phyloP scores from a whole-genome alignment of 2,797 vertebrate genomes.

The Hapalemur alaotrensis region DNA sequence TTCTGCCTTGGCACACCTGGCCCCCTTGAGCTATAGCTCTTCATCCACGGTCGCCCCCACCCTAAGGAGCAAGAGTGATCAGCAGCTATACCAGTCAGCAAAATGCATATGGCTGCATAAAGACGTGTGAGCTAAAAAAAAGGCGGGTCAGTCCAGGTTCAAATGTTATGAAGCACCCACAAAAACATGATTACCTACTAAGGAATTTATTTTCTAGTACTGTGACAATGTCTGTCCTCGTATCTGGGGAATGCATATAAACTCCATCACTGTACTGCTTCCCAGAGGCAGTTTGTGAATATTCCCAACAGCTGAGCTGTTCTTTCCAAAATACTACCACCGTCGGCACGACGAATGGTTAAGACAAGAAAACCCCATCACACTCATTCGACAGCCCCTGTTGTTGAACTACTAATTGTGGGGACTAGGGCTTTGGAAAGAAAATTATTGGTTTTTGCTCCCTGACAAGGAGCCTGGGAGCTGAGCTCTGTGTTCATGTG shows the following conservation, averaged over 20 bases:
- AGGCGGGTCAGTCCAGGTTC: background rate
- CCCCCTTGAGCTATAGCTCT: background rate
- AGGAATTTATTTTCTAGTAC: background rate
- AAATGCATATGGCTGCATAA: background rate
- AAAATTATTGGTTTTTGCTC: background rate
- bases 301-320: background rate
- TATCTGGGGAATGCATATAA: background rate
- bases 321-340: background rate
- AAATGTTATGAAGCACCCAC: background rate
- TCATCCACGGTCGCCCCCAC: fast-evolving
- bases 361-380: background rate
- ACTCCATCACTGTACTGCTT: background rate
- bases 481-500: background rate
- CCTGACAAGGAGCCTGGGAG: background rate
- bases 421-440: background rate
- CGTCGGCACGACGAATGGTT: background rate
- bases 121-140: background rate
- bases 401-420: background rate
- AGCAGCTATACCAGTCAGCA: background rate
- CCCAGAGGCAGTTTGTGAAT: background rate
- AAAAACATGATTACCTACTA: background rate
- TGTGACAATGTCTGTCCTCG: background rate
- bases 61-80: background rate
- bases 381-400: background rate
- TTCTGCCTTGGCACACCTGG: background rate